Evolutionary conservation across 2,888 invertebrate genomes (phyloP), one percentile per base, ranked within the genome.

Genomic region (Torymus texanus): DNA sequence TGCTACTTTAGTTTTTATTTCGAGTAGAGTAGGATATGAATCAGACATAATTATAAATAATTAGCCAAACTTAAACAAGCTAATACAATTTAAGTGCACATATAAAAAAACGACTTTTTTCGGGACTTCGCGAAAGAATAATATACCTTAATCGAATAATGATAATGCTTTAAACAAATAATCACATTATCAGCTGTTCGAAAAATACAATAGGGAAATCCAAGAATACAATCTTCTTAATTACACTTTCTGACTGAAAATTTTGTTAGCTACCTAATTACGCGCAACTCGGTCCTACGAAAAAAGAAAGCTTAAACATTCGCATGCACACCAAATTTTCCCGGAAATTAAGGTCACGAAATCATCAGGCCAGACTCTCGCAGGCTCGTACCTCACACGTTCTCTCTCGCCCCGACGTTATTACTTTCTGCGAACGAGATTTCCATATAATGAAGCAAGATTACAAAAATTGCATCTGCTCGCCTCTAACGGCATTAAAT

Each of bases 391-490:
- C 56, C 55, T n/a, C 56, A n/a, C 41, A 2, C 10, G 59, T n/a
- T n/a, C 12, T 13, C 21, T 13, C 21, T 50, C 24, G 62, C 11
- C 18, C 12, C 13, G 16, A 18, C 70, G 74, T 74, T 78, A 78
- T 67, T 78, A 78, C 73, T 55, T 68, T 78, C 16, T 50, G 61
- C 68, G 50, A 74, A 79, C 74, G 74, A 79, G 78, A 79, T 76
- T 80, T 80, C 70, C 72, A 74, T 73, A 80, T 80, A 80, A 77
- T 80, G 74, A 80, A 80, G 70, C 59, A 55, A 74, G 65, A 77
- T 77, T 74, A 80, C 62, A 77, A 77, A 80, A 77, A 80, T 77
- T 73, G 75, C 65, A 65, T 73, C 74, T 50, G 58, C 74, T 56
- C 55, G 29, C 50, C 5, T 5, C 21, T 75, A 62, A 63, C 53